Evolutionary conservation across 2,797 vertebrate species (phyloP).

Genomic region (Sternotherus odoratus): DNA sequence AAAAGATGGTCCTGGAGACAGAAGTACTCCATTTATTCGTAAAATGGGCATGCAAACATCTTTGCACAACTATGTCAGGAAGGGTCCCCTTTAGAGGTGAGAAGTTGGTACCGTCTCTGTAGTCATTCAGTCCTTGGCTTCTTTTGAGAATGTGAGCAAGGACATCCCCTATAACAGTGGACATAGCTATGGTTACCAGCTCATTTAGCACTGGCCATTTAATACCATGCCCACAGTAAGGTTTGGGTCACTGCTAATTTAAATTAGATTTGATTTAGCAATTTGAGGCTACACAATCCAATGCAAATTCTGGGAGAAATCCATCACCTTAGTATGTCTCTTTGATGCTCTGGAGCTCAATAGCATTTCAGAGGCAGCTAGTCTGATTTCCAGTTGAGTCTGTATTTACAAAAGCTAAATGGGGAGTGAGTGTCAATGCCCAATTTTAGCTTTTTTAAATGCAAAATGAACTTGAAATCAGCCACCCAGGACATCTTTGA

Average conservation of each 20-base stretch:
- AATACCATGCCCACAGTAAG: not conserved
- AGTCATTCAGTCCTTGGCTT: not conserved
- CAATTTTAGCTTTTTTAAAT: slow-evolving; percentile 23
- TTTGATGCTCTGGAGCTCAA: not conserved
- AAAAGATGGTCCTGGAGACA: not conserved
- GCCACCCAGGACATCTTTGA: not conserved
- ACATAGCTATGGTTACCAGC: too few relatives aligned
- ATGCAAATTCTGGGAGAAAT: not conserved
- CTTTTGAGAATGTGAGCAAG: not conserved
- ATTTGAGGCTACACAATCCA: not conserved
- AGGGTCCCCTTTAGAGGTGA: not conserved
- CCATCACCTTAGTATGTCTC: not conserved
- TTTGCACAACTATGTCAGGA: not conserved
- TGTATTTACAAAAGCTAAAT: not conserved
- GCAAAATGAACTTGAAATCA: not conserved
- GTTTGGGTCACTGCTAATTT: not conserved
- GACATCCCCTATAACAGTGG: too few relatives aligned
- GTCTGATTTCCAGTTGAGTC: not conserved
- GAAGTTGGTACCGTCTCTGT: not conserved
- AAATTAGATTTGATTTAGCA: not conserved
- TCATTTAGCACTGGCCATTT: too few relatives aligned
- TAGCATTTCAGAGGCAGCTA: not conserved
- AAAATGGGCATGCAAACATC: not conserved
- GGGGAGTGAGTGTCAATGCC: not conserved
- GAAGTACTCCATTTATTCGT: not conserved